phyloP scores from a whole-genome alignment of 2,888 invertebrate genomes.

The Drosophila paranaensis region DNA sequence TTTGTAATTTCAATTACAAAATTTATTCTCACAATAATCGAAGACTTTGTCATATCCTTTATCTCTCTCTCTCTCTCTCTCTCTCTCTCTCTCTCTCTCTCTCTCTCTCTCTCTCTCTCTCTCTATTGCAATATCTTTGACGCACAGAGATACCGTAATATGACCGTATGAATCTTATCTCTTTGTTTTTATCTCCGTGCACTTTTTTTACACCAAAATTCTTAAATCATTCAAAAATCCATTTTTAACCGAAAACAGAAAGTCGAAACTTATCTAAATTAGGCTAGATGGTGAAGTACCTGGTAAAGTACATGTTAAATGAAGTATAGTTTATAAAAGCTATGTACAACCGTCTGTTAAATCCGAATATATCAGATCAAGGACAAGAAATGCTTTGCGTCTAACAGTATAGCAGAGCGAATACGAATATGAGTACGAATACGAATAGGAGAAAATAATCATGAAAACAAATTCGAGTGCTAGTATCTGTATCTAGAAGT shows the following conservation, averaged over 20 bases:
- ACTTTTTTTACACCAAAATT: neutral
- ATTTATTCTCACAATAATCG: too few species aligned
- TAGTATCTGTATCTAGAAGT: slow-evolving; percentile 14
- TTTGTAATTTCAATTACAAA: too few species aligned
- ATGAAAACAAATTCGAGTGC: slow-evolving; percentile 13
- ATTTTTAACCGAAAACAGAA: neutral
- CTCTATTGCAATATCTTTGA: neutral
- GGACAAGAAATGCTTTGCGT: slow-evolving; percentile 1
- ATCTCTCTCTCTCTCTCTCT: neutral
- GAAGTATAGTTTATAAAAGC: neutral
- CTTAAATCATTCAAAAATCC: neutral
- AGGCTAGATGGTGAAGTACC: neutral
- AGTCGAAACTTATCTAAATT: neutral
- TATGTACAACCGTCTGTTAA: neutral
- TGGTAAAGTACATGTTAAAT: neutral
- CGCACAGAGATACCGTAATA: neutral
- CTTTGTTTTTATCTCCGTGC: slow-evolving; percentile 5
- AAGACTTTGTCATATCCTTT: too few species aligned
- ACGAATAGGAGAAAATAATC: slow-evolving; percentile 27
- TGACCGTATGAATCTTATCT: slow-evolving; percentile 16
- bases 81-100: neutral
- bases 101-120: too few species aligned
- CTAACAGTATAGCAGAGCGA: slow-evolving; percentile 8
- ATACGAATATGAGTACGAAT: slow-evolving; percentile 20
- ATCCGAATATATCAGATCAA: slow-evolving; percentile 21